Evolutionary conservation across 2,797 vertebrate species (phyloP).

Genomic region (Sebastes variabilis): DNA sequence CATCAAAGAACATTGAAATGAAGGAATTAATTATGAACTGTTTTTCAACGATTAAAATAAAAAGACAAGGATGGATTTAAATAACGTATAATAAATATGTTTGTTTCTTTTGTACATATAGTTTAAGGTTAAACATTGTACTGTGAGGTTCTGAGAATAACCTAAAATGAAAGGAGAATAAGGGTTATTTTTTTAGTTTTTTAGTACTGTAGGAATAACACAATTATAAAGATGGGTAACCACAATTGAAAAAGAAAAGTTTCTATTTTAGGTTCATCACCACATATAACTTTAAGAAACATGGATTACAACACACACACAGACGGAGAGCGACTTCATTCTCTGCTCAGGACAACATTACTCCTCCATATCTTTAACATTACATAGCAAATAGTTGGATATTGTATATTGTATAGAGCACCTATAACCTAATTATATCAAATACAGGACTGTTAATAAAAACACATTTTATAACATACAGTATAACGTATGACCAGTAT

Average conservation of each 20-base stretch:
- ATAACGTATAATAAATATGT: background rate
- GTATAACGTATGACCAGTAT: background rate
- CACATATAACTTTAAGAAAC: conserved; percentile 7
- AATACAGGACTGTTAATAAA: background rate
- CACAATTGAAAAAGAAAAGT: background rate
- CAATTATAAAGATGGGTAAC: background rate
- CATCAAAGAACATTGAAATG: background rate
- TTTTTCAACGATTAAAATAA: background rate
- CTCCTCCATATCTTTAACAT: no score
- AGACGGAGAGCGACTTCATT: no score
- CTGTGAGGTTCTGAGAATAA: background rate
- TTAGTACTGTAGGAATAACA: background rate
- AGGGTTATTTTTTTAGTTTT: background rate
- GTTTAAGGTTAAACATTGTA: background rate
- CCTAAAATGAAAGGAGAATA: background rate
- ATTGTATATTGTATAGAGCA: no score
- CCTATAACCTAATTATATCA: background rate
- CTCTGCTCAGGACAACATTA: no score
- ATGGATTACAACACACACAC: no score
- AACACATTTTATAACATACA: background rate
- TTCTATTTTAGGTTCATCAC: background rate
- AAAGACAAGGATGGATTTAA: background rate
- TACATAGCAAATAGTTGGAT: no score
- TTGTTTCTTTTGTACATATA: background rate
- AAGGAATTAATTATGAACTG: background rate